Conservation (phyloP, 2,797 vertebrate species). For the Amblyopsis hoosieri region DNA sequence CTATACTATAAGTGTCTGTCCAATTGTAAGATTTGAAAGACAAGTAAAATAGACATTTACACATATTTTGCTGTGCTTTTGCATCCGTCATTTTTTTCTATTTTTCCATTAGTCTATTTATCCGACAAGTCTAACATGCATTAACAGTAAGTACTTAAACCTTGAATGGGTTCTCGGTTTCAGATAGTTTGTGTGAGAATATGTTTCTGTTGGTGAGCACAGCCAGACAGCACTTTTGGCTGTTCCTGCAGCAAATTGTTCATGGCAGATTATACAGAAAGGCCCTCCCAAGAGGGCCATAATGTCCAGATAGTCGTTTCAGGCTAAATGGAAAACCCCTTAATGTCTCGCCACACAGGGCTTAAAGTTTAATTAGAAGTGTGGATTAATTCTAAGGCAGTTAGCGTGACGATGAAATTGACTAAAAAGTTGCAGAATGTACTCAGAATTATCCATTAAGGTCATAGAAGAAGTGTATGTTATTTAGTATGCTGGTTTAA, state of each 20-base stretch:
- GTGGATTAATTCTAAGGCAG: slow-evolving; percentile 44
- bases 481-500: slow-evolving; percentile 27
- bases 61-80: too few species aligned
- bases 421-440: slow-evolving; percentile 21
- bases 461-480: slow-evolving; percentile 32
- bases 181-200: too few species aligned
- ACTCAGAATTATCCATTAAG: slow-evolving; percentile 19
- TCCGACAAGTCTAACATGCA: too few species aligned
- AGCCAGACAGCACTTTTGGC: slow-evolving; percentile 14
- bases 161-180: too few species aligned
- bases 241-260: slow-evolving; percentile 27
- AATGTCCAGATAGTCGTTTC: slow-evolving; percentile 33
- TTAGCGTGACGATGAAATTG: slow-evolving; percentile 27
- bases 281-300: slow-evolving; percentile 20
- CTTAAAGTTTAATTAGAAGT: slow-evolving; percentile 52
- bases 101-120: too few species aligned
- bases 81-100: too few species aligned
- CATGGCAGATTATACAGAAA: slow-evolving; percentile 32
- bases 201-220: slow-evolving; percentile 14
- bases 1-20: too few species aligned
- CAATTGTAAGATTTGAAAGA: too few species aligned
- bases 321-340: slow-evolving; percentile 30
- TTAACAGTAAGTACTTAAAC: too few species aligned
- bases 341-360: slow-evolving; percentile 36
- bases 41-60: too few species aligned